Percentiles rank a stretch among this genome's conserved stretches.
Evolutionary conservation across 2,797 vertebrate species (phyloP).

Genomic region (Euthynnus affinis): DNA sequence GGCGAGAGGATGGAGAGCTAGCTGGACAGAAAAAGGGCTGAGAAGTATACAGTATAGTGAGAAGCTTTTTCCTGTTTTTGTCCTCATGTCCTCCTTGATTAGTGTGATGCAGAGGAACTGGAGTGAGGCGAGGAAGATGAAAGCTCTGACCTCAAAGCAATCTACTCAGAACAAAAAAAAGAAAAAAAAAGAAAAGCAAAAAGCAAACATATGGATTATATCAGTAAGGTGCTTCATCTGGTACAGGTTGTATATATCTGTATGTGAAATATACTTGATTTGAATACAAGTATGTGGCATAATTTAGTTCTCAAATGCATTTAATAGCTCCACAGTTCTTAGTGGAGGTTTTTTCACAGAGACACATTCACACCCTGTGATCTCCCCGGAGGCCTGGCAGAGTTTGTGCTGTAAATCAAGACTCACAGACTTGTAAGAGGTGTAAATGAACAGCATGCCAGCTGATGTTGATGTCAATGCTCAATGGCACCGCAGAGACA

Average conservation of each 20-base stretch:
- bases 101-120: slow-evolving; percentile 63
- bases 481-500: slow-evolving; percentile 66
- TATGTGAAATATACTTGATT: slow-evolving; percentile 7
- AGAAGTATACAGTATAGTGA: slow-evolving; percentile 49
- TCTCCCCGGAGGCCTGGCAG: slow-evolving; percentile 67
- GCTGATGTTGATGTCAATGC: slow-evolving; percentile 74
- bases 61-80: slow-evolving; percentile 81
- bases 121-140: slow-evolving; percentile 68
- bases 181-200: slow-evolving; percentile 6
- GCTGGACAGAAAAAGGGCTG: slow-evolving; percentile 54
- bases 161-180: slow-evolving; percentile 28
- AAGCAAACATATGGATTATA: slow-evolving; percentile 56
- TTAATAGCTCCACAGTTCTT: slow-evolving; percentile 56
- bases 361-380: slow-evolving; percentile 67
- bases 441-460: slow-evolving; percentile 85
- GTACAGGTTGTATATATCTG: slow-evolving; percentile 16
- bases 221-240: slow-evolving; percentile 28
- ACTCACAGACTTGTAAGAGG: slow-evolving; percentile 75
- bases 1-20: slow-evolving; percentile 51
- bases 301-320: slow-evolving; percentile 52
- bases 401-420: slow-evolving; percentile 75
- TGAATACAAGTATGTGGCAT: slow-evolving; percentile 27
- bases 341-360: slow-evolving; percentile 50
- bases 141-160: slow-evolving; percentile 59
- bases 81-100: slow-evolving; percentile 74